Percentiles rank a stretch among this genome's conserved stretches.
Evolutionary conservation across 2,113 vertebrate species (phyloP).

Genomic region (Cyphomyrus plagiostoma): DNA sequence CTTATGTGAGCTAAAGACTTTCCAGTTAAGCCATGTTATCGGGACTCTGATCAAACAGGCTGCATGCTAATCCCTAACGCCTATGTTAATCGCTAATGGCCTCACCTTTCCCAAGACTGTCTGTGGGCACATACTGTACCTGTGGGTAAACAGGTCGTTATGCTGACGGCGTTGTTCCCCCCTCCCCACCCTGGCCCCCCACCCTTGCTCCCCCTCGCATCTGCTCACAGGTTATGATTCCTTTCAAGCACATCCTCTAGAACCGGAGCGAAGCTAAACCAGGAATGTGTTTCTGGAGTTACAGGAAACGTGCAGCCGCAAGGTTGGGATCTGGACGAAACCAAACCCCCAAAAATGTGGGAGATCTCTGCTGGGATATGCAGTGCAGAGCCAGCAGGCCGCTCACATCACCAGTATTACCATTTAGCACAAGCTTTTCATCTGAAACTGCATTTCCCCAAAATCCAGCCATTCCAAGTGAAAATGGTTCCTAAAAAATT

Average conservation of each 20-base stretch:
- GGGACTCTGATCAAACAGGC: background rate
- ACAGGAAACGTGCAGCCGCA: background rate
- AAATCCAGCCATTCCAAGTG: background rate
- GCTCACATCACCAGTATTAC: background rate
- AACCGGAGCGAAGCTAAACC: background rate
- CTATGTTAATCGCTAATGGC: background rate
- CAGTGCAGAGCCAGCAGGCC: too few relatives aligned
- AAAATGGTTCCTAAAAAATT: conserved; percentile 22
- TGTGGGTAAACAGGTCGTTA: background rate
- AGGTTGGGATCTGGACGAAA: background rate
- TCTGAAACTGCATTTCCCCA: background rate
- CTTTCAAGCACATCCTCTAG: background rate
- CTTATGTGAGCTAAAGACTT: background rate
- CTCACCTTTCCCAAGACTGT: background rate
- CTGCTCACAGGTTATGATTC: background rate
- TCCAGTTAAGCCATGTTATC: background rate
- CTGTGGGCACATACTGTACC: background rate
- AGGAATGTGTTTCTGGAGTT: background rate
- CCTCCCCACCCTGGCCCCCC: background rate
- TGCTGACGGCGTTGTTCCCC: background rate
- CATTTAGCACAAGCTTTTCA: background rate
- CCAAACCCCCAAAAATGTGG: background rate
- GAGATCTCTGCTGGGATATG: too few relatives aligned
- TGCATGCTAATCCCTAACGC: background rate
- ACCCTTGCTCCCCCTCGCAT: background rate